phyloP scores from a whole-genome alignment of 2,888 invertebrate genomes.

The Cryptus viduatorius region DNA sequence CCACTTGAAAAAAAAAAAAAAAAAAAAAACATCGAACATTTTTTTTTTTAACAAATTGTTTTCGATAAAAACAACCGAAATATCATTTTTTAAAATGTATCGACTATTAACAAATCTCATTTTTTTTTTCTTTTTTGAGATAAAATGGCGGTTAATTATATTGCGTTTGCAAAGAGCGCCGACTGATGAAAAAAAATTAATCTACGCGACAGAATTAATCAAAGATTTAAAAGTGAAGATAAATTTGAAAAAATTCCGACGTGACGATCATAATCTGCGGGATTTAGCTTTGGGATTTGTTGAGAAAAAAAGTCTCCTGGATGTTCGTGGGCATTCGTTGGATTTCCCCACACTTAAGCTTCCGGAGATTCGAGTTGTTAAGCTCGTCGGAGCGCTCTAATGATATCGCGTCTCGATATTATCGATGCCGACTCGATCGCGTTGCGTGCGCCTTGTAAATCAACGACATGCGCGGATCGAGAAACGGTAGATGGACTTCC shows the following conservation, averaged over 20 bases:
- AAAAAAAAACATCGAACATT: too few relatives aligned
- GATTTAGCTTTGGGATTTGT: neutral
- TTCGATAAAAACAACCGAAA: too few relatives aligned
- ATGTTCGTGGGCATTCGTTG: neutral
- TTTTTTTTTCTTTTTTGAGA: too few relatives aligned
- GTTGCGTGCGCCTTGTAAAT: constrained; percentile 28
- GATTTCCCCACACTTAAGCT: constrained; percentile 28
- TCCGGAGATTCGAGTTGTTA: neutral
- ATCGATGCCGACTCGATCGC: constrained; percentile 15
- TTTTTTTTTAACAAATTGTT: too few relatives aligned
- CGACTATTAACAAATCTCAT: too few relatives aligned
- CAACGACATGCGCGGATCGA: neutral
- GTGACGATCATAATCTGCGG: neutral
- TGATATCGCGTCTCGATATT: constrained; percentile 10
- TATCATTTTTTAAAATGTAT: too few relatives aligned
- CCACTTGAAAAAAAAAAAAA: too few relatives aligned
- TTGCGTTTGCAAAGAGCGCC: too few relatives aligned
- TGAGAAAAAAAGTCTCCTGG: neutral
- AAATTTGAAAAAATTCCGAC: neutral
- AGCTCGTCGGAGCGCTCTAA: neutral
- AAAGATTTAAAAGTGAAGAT: neutral
- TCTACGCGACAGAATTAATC: neutral
- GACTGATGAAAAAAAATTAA: neutral
- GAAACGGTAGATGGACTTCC: neutral
- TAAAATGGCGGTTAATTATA: too few relatives aligned